Evolutionary conservation across 2,888 invertebrate genomes (phyloP).

Genomic region (Oxytorus armatus): DNA sequence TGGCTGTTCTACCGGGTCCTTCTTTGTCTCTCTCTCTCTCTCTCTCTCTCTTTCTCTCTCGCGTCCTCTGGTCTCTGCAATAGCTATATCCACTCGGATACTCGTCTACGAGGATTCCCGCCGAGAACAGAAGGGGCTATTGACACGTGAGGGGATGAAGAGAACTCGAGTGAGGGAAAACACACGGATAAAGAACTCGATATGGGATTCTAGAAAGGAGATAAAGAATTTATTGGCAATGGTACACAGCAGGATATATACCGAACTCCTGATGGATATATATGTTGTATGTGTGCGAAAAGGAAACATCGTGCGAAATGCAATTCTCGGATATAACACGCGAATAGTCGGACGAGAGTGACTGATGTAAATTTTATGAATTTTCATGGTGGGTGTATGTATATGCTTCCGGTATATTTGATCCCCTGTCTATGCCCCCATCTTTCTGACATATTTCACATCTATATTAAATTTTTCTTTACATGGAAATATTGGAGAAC

Average conservation of each 20-base stretch:
- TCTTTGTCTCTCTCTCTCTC: too few relatives aligned
- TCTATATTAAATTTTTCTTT: not conserved
- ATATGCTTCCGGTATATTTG: not conserved
- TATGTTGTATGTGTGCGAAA: not conserved
- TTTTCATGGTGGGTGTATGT: conserved; percentile 21
- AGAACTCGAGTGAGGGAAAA: conserved; percentile 12
- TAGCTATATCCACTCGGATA: conserved; percentile 3
- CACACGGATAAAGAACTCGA: conserved; percentile 29
- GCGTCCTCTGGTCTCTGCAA: conserved; percentile 1
- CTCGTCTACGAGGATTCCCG: not conserved
- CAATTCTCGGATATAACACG: conserved; percentile 16
- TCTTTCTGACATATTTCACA: not conserved
- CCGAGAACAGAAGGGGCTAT: not conserved
- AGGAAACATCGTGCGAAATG: conserved; percentile 47
- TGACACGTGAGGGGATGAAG: conserved; percentile 4
- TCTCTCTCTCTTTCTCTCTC: too few relatives aligned
- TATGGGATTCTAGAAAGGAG: conserved; percentile 40
- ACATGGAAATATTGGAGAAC: not conserved
- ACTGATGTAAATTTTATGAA: conserved; percentile 42
- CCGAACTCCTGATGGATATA: not conserved
- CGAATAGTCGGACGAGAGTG: not conserved
- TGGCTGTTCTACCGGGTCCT: not conserved
- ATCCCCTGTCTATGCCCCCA: not conserved
- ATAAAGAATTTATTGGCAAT: conserved; percentile 59
- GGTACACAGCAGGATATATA: conserved; percentile 28